Percentiles rank a stretch among this genome's conserved stretches.
Conservation (phyloP, 1,140 invertebrate species). For the Drosophila obscura region DNA sequence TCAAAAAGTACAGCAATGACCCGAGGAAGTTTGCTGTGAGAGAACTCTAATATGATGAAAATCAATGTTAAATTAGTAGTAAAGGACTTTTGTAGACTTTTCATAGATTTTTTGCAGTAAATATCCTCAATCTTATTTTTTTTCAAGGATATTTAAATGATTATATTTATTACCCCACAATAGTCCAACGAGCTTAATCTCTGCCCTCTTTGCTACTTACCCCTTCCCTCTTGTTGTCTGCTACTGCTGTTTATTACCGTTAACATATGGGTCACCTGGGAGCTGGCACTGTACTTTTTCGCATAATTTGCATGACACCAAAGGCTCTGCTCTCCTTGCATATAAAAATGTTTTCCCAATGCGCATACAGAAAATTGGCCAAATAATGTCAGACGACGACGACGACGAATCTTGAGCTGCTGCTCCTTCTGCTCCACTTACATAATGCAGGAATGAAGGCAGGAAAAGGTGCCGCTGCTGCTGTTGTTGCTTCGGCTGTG, state of each 20-base stretch:
- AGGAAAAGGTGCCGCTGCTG: conserved; percentile 21
- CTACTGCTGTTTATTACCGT: conserved; percentile 61
- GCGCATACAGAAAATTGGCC: conserved; percentile 57
- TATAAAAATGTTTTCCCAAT: conserved; percentile 58
- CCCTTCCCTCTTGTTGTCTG: neutral
- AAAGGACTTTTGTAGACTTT: no score
- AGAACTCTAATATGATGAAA: no score
- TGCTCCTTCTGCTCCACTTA: conserved; percentile 45
- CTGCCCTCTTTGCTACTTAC: neutral
- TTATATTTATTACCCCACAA: no score
- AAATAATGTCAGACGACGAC: conserved; percentile 39
- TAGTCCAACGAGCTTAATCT: no score
- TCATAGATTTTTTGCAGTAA: no score
- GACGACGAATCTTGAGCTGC: neutral
- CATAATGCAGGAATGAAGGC: conserved; percentile 26
- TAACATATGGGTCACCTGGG: conserved; percentile 76
- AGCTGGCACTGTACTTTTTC: conserved; percentile 3
- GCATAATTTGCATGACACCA: conserved; percentile 59
- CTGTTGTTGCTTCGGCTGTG: neutral
- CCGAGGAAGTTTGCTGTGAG: no score
- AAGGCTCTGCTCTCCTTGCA: conserved; percentile 4
- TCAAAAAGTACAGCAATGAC: no score
- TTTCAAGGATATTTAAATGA: no score
- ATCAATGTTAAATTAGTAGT: no score
- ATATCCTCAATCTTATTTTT: no score